Evolutionary conservation across 2,797 vertebrate genomes (phyloP).

Genomic region (Taeniopygia guttata): DNA sequence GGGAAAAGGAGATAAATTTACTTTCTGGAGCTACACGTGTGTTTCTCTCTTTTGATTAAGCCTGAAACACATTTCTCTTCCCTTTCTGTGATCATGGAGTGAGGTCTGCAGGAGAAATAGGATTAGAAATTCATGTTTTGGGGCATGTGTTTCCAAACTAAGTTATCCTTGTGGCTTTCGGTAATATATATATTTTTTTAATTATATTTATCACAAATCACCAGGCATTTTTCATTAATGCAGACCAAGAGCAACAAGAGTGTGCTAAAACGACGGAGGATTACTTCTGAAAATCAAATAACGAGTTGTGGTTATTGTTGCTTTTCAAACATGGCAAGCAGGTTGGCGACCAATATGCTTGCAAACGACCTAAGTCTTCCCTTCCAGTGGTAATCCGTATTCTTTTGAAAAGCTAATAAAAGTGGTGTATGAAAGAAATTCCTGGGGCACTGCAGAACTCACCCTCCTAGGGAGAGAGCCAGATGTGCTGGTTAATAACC

Average conservation of each 20-base stretch:
- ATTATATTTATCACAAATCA: not conserved
- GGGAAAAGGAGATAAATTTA: slow-evolving; percentile 24
- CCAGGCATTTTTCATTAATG: not conserved
- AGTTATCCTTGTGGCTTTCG: not conserved
- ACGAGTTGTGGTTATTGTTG: not conserved
- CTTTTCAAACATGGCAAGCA: slow-evolving; percentile 13
- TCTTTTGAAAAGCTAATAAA: slow-evolving; percentile 69
- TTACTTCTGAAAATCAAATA: slow-evolving; percentile 1
- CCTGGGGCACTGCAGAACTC: slow-evolving; percentile 64
- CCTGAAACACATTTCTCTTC: not conserved
- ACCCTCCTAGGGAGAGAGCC: slow-evolving; percentile 64
- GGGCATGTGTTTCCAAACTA: not conserved
- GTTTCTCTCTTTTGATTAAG: not conserved
- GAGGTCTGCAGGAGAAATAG: not conserved
- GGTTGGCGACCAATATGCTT: slow-evolving; percentile 40
- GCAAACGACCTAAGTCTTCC: slow-evolving; percentile 53
- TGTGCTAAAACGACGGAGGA: not conserved
- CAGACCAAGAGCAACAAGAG: not conserved
- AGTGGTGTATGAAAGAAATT: slow-evolving; percentile 68
- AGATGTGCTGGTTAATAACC: slow-evolving; percentile 65
- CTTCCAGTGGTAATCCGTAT: slow-evolving; percentile 54
- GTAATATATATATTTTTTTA: not conserved
- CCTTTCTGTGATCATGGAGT: not conserved
- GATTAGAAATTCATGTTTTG: not conserved
- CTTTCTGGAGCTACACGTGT: not conserved